phyloP scores from a whole-genome alignment of 1,140 invertebrate genomes.

The Caenorhabditis inopinata region DNA sequence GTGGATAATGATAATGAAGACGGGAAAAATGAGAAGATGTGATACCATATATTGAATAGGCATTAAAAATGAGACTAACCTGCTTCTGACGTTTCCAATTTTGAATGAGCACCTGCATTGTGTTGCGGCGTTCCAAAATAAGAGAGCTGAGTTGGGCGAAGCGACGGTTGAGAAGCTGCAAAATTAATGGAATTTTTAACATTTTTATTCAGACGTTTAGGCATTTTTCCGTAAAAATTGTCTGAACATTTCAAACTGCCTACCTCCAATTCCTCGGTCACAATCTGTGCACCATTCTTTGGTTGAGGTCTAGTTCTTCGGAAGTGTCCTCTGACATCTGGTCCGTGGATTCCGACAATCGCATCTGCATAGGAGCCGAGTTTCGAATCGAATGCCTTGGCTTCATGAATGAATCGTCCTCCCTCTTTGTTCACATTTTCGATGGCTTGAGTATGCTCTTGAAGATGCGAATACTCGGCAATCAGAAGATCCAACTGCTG shows the following conservation, averaged over 20 bases:
- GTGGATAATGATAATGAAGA: not conserved
- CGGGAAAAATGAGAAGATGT: not conserved
- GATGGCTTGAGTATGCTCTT: constrained; percentile 85
- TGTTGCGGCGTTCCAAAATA: constrained; percentile 64
- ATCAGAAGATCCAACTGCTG: constrained; percentile 61
- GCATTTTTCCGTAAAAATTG: too few relatives aligned
- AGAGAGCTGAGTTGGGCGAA: constrained; percentile 62
- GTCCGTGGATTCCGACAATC: constrained; percentile 79
- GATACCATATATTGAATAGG: not conserved
- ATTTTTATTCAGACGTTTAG: too few relatives aligned
- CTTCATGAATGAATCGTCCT: constrained; percentile 90
- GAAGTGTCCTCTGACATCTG: constrained; percentile 52
- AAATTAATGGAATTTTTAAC: too few relatives aligned
- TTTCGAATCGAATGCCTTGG: constrained; percentile 88
- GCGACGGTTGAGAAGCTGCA: constrained; percentile 59
- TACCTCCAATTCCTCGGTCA: constrained; percentile 76
- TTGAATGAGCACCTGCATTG: constrained; percentile 64
- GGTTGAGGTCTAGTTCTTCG: constrained; percentile 60
- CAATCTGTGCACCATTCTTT: constrained; percentile 75
- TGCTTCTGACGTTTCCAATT: constrained; percentile 66
- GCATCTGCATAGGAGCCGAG: constrained; percentile 84
- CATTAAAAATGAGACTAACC: constrained; percentile 47
- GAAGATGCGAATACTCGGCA: constrained; percentile 81
- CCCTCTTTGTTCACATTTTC: constrained; percentile 92
- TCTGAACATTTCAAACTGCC: not conserved